phyloP scores from a whole-genome alignment of 2,797 vertebrate genomes.

The Orientallactaga sibirica region DNA sequence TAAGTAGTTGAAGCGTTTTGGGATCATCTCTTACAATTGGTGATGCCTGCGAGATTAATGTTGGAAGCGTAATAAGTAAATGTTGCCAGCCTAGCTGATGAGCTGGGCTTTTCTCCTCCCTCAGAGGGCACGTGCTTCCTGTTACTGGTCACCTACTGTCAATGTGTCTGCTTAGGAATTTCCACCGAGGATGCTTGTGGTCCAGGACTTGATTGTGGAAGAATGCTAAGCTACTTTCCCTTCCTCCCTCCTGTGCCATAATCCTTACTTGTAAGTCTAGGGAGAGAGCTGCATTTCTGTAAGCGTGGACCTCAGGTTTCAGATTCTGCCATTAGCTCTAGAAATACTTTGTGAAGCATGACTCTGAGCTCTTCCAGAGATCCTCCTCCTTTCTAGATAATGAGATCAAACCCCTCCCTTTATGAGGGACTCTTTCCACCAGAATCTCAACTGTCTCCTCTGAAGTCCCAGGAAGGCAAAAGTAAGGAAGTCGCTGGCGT shows the following conservation, averaged over 20 bases:
- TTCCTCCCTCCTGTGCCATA: not conserved
- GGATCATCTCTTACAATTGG: not conserved
- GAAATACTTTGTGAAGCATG: not conserved
- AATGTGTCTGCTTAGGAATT: fast-evolving
- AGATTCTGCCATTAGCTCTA: not conserved
- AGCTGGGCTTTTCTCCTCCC: not conserved
- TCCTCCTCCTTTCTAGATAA: not conserved
- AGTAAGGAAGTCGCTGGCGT: not conserved
- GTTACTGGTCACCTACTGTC: not conserved
- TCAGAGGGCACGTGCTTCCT: not conserved
- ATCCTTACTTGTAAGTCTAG: not conserved
- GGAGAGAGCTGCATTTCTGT: not conserved
- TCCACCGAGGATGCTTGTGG: not conserved
- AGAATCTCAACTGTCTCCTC: not conserved
- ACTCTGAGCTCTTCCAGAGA: not conserved
- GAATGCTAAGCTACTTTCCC: not conserved
- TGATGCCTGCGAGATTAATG: not conserved
- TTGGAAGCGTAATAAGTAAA: not conserved
- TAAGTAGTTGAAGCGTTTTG: not conserved
- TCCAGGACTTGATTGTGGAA: not conserved
- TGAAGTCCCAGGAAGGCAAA: not conserved
- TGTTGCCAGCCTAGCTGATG: not conserved
- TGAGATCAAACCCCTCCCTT: not conserved
- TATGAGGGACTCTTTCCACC: not conserved
- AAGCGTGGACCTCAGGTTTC: not conserved